These are phyloP conservation scores for Prunella strophiata DNA, from an alignment of 2,797 vertebrate genomes.

Conservation along the genomic window DNA sequence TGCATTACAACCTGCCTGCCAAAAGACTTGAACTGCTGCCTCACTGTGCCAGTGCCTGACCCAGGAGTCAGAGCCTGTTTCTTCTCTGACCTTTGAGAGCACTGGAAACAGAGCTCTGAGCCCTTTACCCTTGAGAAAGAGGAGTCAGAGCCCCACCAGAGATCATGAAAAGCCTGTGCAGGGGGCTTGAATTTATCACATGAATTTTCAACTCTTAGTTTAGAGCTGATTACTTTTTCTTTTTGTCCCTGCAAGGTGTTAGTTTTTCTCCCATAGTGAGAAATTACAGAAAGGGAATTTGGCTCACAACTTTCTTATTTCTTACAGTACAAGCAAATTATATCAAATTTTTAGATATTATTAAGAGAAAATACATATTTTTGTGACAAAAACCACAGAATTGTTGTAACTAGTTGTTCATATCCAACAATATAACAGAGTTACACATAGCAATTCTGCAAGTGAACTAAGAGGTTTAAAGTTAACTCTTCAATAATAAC, in stretches of 20 bases:
- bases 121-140: neutral
- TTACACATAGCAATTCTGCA: neutral
- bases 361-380: neutral
- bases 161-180: neutral
- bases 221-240: neutral
- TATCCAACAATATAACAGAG: neutral
- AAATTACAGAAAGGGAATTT: neutral
- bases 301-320: neutral
- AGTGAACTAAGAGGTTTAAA: neutral
- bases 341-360: neutral
- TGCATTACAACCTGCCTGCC: constrained; percentile 18
- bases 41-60: neutral
- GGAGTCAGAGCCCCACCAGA: neutral
- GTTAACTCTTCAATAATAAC: neutral
- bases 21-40: neutral
- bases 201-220: neutral
- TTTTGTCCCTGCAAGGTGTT: neutral
- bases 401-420: neutral
- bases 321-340: neutral
- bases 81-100: neutral
- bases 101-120: neutral
- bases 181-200: neutral
- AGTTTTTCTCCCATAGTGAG: neutral
- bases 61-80: neutral
- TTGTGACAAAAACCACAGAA: neutral